Evolutionary conservation across 2,113 vertebrate species (phyloP), one percentile per base, ranked within the genome.

Genomic region (Pachycephala philippinensis): DNA sequence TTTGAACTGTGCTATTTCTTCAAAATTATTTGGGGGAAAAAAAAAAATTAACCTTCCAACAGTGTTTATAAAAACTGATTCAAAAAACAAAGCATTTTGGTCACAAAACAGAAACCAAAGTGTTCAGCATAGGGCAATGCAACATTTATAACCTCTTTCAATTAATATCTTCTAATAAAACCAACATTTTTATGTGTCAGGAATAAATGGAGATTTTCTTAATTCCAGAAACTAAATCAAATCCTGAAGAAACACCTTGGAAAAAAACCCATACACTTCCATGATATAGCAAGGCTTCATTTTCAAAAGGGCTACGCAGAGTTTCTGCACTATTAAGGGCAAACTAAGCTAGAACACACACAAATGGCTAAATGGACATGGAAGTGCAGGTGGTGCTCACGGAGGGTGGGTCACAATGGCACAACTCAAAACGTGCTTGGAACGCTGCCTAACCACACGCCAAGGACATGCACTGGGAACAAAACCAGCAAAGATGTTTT

Each of bases 301-400:
- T 91, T 92, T 90, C 77, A 53, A 93, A 95, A 91, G 86, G 92
- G 89, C 96, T 98, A 98, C 94, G 93, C 74, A 87, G 95, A 91
- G 27, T 70, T 91, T 89, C 93, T 91, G 97, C 85, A 71, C 97
- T 97, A 97, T 94, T 53, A 94, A 91, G 96, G 96, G 87, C 87
- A 83, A 96, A 78, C 95, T 98, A 98, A 93, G 96, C 97, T 97
- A 98, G 93, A 95, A 92, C 80, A 92, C 30, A 82, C 87, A 96
- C 90, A 89, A 94, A 77, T 91, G 80, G 84, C 87, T 97, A 40
- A 26, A 10, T 44, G 87, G 94, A 70, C 57, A 15, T 27, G 87
- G 75, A 93, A 92, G 93, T 16, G 35, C 83, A 72, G 24, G 26
- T 18, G 68, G 74, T 76, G 89, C 63, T 94, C 13, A 65, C 13